Conservation (phyloP, 2,888 invertebrate genomes). For the Meiosimyza platycephala region DNA sequence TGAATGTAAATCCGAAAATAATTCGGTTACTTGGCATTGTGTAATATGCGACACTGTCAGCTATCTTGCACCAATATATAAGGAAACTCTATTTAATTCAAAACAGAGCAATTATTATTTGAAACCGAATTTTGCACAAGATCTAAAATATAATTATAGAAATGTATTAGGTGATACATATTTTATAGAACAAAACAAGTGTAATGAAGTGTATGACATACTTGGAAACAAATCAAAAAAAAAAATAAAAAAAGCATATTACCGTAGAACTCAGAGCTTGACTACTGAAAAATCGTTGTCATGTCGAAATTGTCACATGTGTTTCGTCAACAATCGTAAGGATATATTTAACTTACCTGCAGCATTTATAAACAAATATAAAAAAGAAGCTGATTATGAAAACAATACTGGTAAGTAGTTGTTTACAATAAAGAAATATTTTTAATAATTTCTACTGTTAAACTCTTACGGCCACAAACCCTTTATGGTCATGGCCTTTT, state of each 20-base stretch:
- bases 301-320: slow-evolving; percentile 66
- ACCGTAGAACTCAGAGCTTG: slow-evolving; percentile 65
- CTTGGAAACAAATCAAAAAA: slow-evolving; percentile 51
- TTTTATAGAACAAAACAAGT: not conserved
- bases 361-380: slow-evolving; percentile 49
- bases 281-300: slow-evolving; percentile 65
- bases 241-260: slow-evolving; percentile 48
- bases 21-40: slow-evolving; percentile 68
- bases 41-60: slow-evolving; percentile 67
- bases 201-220: slow-evolving; percentile 11
- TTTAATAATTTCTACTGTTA: not conserved
- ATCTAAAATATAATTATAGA: slow-evolving; percentile 45
- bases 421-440: slow-evolving; percentile 14
- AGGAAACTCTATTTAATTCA: slow-evolving; percentile 59
- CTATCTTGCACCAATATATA: slow-evolving; percentile 67
- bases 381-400: not conserved
- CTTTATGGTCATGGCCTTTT: too few relatives aligned
- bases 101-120: slow-evolving; percentile 42
- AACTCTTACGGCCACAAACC: too few relatives aligned
- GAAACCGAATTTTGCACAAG: not conserved
- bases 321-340: slow-evolving; percentile 66
- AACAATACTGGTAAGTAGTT: slow-evolving; percentile 46
- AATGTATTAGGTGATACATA: slow-evolving; percentile 43
- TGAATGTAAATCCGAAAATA: slow-evolving; percentile 65
- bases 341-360: slow-evolving; percentile 64